Evolutionary conservation across 2,113 vertebrate species (phyloP), one percentile per base, ranked within the genome.

Genomic region (Xerus inauris): DNA sequence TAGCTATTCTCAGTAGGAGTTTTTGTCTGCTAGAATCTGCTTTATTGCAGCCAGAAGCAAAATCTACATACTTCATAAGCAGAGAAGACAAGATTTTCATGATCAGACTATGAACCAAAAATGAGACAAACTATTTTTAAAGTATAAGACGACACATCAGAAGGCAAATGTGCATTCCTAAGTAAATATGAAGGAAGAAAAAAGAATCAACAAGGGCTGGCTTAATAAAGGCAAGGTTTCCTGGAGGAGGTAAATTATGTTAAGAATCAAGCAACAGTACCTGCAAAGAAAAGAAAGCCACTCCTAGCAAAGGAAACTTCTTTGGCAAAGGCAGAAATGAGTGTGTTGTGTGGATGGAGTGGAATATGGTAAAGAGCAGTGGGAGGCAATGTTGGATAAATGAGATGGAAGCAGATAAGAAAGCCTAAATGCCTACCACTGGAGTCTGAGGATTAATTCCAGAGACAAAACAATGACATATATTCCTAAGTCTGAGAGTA

Each of bases 1-100:
- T 91, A 97, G 72, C 82, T 97, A 94, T 81, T 97, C 83, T 93
- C 89, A 94, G 92, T 79, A 94, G 30, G 86, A 89, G 42, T 89
- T 96, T 91, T 81, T 89, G 81, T 97, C 69, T 75, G 57, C 62
- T 86, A 87, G 73, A 95, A 71, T 97, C 89, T 96, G 79, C 38
- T 96, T 59, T 47, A 85, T 64, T 91, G 89, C 1, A 93, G 73
- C 65, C 86, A 96, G 54, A 95, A 89, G 94, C 71, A 97, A 91
- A 95, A 75, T 75, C 95, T 88, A 91, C 64, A 77, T 87, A 92
- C 40, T 94, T 93, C 75, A 89, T 69, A 95, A 94, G 77, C 77
- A 83, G 5, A 69, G 28, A 95, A 91, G 72, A 72, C 32, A 90
- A 90, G 8, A 84, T 69, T 84, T 85, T 89, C 45, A 62, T 73